Evolutionary conservation across 2,113 vertebrate species (phyloP).

Genomic region (Oreochromis spilurus): DNA sequence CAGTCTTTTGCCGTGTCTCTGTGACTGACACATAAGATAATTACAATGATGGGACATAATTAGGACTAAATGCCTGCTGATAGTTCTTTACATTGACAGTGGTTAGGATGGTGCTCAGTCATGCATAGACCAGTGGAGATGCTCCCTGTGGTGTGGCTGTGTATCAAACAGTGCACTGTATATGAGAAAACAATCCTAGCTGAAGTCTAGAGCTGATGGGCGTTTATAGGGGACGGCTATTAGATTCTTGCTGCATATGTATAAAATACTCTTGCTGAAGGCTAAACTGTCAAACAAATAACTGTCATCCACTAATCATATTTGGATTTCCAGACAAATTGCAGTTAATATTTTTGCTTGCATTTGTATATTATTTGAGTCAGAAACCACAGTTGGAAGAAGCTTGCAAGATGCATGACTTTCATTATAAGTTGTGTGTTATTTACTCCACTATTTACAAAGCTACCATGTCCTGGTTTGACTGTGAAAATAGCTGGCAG

Average conservation of each 20-base stretch:
- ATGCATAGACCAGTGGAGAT: background rate
- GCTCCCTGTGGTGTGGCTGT: background rate
- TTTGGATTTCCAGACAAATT: background rate
- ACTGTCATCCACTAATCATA: background rate
- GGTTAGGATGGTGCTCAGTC: background rate
- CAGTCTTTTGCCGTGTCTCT: background rate
- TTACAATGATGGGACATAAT: constrained; percentile 1
- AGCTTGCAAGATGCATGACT: background rate
- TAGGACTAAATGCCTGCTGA: background rate
- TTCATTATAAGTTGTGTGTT: background rate
- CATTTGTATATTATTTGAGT: background rate
- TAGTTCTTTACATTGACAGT: background rate
- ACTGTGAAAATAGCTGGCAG: background rate
- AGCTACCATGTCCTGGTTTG: background rate
- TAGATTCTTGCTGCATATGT: background rate
- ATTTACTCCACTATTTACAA: background rate
- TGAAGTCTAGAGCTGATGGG: background rate
- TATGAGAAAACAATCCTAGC: background rate
- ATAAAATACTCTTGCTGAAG: background rate
- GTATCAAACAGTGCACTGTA: background rate
- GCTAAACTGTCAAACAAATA: background rate
- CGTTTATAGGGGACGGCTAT: background rate
- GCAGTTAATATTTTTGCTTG: background rate
- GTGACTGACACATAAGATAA: constrained; percentile 17
- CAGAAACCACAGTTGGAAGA: background rate